Percentiles rank a stretch among this genome's conserved stretches.
phyloP scores from a whole-genome alignment of 1,140 invertebrate species.

The Microvelia longipes region DNA sequence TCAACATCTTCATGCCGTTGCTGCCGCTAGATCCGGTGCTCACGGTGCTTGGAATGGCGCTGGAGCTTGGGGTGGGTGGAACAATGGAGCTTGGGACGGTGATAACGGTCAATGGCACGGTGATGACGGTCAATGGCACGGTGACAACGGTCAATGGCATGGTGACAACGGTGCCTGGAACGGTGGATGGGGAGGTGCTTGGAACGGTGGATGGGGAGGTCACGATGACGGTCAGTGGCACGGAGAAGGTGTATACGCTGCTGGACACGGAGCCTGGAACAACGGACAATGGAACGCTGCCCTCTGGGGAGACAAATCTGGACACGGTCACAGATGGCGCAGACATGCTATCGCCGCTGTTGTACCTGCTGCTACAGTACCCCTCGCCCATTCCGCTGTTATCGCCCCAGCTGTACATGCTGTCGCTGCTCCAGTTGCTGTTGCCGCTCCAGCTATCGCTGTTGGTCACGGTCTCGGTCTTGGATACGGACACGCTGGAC shows the following conservation, averaged over 20 bases:
- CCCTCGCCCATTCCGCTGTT: conserved; percentile 17
- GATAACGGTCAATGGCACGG: conserved; percentile 3
- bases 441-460: conserved; percentile 18
- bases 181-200: conserved; percentile 1
- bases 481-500: not conserved
- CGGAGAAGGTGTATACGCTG: not conserved
- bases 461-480: conserved; percentile 22
- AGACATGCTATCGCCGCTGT: conserved; percentile 27
- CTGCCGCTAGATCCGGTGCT: not conserved
- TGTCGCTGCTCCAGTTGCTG: conserved; percentile 28
- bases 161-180: conserved; percentile 6
- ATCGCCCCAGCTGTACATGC: conserved; percentile 28
- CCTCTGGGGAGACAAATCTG: not conserved
- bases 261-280: not conserved
- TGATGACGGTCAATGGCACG: not conserved
- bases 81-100: not conserved
- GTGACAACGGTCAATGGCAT: conserved; percentile 4
- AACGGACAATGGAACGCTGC: not conserved
- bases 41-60: conserved; percentile 1
- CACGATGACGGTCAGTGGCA: conserved; percentile 7
- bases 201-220: conserved; percentile 4
- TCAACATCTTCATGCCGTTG: conserved; percentile 30
- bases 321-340: not conserved
- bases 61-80: not conserved
- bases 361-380: conserved; percentile 28